Evolutionary conservation across 2,797 vertebrate species (phyloP).

Genomic region (Varecia variegata): DNA sequence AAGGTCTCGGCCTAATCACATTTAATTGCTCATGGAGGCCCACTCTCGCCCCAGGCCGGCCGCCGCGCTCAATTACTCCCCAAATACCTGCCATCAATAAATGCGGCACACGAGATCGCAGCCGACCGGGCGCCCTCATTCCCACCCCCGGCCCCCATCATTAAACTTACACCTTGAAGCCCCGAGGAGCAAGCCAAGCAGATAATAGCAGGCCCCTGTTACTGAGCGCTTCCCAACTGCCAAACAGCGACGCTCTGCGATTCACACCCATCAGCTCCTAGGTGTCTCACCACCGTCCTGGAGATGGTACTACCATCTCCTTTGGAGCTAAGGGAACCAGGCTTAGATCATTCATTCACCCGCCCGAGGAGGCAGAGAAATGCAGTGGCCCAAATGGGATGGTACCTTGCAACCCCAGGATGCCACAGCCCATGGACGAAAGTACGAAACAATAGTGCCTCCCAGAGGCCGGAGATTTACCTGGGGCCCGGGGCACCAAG

Average conservation of each 20-base stretch:
- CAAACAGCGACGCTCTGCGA: not conserved
- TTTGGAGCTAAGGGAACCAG: not conserved
- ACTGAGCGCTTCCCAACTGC: not conserved
- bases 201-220: not conserved
- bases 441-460: conserved; percentile 63
- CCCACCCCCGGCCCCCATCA: conserved; percentile 74
- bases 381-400: not conserved
- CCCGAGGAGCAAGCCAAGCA: not conserved
- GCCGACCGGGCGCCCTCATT: conserved; percentile 82
- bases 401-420: not conserved
- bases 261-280: not conserved
- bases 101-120: conserved; percentile 80
- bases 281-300: not conserved
- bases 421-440: not conserved
- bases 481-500: not conserved
- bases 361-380: not conserved
- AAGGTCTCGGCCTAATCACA: conserved; percentile 89
- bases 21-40: conserved; percentile 90
- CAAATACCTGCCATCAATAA: conserved; percentile 89
- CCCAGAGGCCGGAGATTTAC: conserved; percentile 64
- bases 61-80: conserved; percentile 89
- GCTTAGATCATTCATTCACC: not conserved
- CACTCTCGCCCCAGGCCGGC: conserved; percentile 87
- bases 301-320: not conserved
- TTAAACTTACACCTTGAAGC: conserved; percentile 82